Evolutionary conservation across 2,888 invertebrate species (phyloP).

Genomic region (Cepaea hortensis): DNA sequence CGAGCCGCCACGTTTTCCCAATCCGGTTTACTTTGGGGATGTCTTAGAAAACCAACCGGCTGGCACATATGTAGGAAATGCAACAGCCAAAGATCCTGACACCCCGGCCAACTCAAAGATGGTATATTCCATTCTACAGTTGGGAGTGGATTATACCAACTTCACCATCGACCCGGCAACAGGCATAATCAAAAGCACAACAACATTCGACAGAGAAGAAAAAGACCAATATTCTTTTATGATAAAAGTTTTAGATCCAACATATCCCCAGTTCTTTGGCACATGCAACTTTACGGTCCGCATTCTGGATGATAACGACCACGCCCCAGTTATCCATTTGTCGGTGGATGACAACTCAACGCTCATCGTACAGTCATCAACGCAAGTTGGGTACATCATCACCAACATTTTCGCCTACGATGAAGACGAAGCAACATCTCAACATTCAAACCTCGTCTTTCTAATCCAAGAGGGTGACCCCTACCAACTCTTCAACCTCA

Average conservation of each 20-base stretch:
- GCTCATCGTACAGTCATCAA: conserved; percentile 60
- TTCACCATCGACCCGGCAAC: conserved; percentile 82
- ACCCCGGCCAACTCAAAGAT: conserved; percentile 90
- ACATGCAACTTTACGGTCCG: conserved; percentile 94
- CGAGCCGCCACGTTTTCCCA: conserved; percentile 88
- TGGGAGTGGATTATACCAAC: conserved; percentile 61
- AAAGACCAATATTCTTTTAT: conserved; percentile 88
- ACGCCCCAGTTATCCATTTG: conserved; percentile 82
- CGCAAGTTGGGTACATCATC: conserved; percentile 64
- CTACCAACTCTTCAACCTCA: conserved; percentile 76
- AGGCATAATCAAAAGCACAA: conserved; percentile 89
- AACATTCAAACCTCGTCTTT: conserved; percentile 45
- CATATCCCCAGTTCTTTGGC: conserved; percentile 82
- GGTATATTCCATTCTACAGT: conserved; percentile 43
- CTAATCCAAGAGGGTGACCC: conserved; percentile 82
- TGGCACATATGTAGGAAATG: conserved; percentile 90
- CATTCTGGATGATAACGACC: conserved; percentile 97
- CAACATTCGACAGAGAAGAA: conserved; percentile 89
- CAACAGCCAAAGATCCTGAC: conserved; percentile 94
- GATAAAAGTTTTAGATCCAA: conserved; percentile 89
- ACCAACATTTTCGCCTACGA: conserved; percentile 88
- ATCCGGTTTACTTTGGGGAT: conserved; percentile 89
- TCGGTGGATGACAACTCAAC: conserved; percentile 67
- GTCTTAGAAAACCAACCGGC: conserved; percentile 92
- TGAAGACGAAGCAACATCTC: conserved; percentile 89